Evolutionary conservation across 2,888 invertebrate species (phyloP), one percentile per base, ranked within the genome.

Genomic region (Perizoma affinitatum): DNA sequence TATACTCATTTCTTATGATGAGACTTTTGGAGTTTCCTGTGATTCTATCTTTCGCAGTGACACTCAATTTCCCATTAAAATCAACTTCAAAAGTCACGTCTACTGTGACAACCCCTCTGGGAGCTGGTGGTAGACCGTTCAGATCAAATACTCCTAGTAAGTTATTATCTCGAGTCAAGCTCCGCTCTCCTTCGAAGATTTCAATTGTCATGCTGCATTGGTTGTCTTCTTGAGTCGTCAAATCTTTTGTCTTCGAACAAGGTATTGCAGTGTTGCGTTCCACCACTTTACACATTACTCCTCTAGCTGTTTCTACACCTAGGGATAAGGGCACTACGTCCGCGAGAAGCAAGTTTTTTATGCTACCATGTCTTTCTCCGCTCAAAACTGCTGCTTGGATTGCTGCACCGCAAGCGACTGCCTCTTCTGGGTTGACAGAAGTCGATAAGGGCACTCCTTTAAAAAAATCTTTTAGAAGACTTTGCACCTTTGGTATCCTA

Each of bases 261-360:
- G 89, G 89, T 51, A 88, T 84, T 0, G 80, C 71, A 0, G 86
- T 87, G 56, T 88, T 88, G 10, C 78, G 72, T 49, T 87, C 83
- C n/a, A 88, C 73, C 0, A 90, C 74, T 72, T 76, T 86, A 22
- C 73, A 83, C 88, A 90, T 88, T 54, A 87, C 72, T 0, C 88
- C 88, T 69, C 86, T 78, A 0, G 79, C 77, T 1, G 86, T 83
- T 67, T 89, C 88, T 0, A 90, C 74, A 1, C 89, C 89, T 43
- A 90, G 47, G 9, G 88, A 86, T 36, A 88, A 61, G 7, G 88
- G 87, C 1, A 88, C 84, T 0, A 88, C 86, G 41, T 89, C 88
- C 0, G 86, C 76, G 51, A 88, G 65, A 0, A 79, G 54, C 0
- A 86, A 44, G 47, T 85, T 74, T 48, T 80, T 71, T 4, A 86